Evolutionary conservation across 2,888 invertebrate genomes (phyloP).

Genomic region (Emmelina monodactyla): DNA sequence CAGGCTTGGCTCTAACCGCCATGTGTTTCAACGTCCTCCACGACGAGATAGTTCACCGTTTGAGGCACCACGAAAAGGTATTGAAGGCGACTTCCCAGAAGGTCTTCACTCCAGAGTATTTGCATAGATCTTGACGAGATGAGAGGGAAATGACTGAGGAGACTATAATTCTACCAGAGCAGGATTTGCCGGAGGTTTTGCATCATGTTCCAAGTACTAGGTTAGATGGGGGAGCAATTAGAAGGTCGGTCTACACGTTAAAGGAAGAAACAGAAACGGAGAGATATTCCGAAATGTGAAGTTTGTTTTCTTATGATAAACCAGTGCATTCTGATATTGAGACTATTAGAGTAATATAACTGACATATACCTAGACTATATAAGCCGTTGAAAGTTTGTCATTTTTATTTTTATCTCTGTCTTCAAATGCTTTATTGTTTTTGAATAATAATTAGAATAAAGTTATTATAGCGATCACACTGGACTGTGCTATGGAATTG

Average conservation of each 20-base stretch:
- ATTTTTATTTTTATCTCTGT: not conserved
- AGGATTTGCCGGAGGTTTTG: slow-evolving; percentile 54
- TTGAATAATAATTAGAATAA: too few relatives aligned
- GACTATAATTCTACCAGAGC: slow-evolving; percentile 46
- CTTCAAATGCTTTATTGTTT: not conserved
- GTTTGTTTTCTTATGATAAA: too few relatives aligned
- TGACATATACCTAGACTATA: not conserved
- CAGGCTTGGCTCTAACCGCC: slow-evolving; percentile 86
- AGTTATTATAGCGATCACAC: too few relatives aligned
- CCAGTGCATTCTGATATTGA: slow-evolving; percentile 8
- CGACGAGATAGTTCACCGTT: slow-evolving; percentile 84
- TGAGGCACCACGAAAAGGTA: slow-evolving; percentile 68
- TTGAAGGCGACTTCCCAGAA: slow-evolving; percentile 44
- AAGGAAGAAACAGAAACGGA: slow-evolving; percentile 49
- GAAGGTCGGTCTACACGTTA: slow-evolving; percentile 46
- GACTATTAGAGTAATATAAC: not conserved
- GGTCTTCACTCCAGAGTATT: slow-evolving; percentile 46
- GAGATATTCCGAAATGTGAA: slow-evolving; percentile 22
- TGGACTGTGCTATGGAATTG: too few relatives aligned
- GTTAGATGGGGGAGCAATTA: slow-evolving; percentile 42
- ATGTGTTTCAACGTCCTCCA: slow-evolving; percentile 92
- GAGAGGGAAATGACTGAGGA: slow-evolving; percentile 50
- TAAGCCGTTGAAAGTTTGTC: not conserved
- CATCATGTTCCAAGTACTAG: slow-evolving; percentile 46
- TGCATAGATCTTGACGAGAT: slow-evolving; percentile 60